Base-by-base conservation (phyloP, 2,113 vertebrate genomes). In the Genyomyrus donnyi region DNA sequence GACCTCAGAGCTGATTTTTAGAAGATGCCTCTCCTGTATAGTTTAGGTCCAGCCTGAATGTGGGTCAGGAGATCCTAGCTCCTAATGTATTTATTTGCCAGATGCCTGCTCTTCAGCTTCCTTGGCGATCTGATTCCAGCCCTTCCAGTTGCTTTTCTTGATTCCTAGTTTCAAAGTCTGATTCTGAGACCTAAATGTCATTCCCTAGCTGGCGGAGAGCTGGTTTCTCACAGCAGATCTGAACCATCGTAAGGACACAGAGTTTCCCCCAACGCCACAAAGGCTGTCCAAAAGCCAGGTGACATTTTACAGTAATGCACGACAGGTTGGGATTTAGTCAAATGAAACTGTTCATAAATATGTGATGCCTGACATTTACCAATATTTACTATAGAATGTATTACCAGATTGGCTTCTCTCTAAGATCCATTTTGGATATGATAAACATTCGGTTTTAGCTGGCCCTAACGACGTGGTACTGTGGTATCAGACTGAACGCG, bases 281-380 rank as follows among this genome's bases (percentile, higher is more conserved):
- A 93, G 93, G 93, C 93, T 92, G 93, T 94, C 94, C 93, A 94
- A 94, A 94, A 93, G 93, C 92, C 90, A 91, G 92, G 93, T 95
- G 95, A 95, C 95, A 95, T 95, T 95, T 95, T 90, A 91, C 93
- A 94, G 93, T 94, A 94, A 94, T 93, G 91, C 92, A 90, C 89
- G 88, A 90, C 91, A 94, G 91, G 93, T 89, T 90, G 91, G 91
- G 94, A 93, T 94, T 94, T 93, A 93, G 92, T 58, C 87, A 91
- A 92, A 93, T 93, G 92, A 94, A 94, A 94, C 91, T 94, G 92
- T 94, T 93, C 93, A 95, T 95, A 94, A 95, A 94, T 94, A 94
- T 93, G 93, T 93, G 93, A 95, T 94, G 92, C 90, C 88, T 94
- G 94, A 92, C 93, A 94, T 95, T 95, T 95, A 93, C 94, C 93